Base-by-base conservation (phyloP, 2,113 vertebrate species). In the Bathybates hornii region DNA sequence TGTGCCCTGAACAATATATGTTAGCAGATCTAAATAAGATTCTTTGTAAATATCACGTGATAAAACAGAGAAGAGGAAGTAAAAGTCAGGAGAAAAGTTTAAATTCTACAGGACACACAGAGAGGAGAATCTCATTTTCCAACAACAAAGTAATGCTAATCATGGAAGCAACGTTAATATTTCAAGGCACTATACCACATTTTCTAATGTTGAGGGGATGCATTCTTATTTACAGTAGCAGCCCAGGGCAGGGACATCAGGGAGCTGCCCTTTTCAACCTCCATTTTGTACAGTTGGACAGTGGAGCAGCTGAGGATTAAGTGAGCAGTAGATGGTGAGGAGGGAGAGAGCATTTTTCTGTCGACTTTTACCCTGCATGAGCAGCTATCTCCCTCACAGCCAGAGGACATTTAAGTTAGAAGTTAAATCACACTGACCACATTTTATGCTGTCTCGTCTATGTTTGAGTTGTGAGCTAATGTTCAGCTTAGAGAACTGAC, bases 261-360 rank as follows among this genome's bases (percentile, higher is more conserved):
- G 88, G 90, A 92, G 76, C 83, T 89, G 89, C 83, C 90, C 93
- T 89, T 90, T 90, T 83, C 89, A 86, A 90, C 91, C 91, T 89
- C 86, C 78, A 92, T 93, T 92, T 92, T 92, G 90, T 89, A 90
- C 83, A 78, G 66, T 38, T 36, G 87, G 89, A 93, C 89, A 90
- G 16, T 86, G 52, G 71, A 87, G 76, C 83, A 81, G 78, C 36
- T 57, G 79, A 93, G 80, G 88, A 93, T 89, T 86, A 88, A 93
- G 84, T 88, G 84, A 89, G 87, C 52, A 66, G 78, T 73, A 66
- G 84, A 88, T n/a, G 66, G 52, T 8, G 76, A 87, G 52, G 34
- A 66, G 85, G 81, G 81, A 53, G 10, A 81, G 66, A 79, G 78
- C 21, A 38, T 57, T 86, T 92, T 87, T 84, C 81, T 79, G 78